Percentiles rank a stretch among this genome's conserved stretches.
Evolutionary conservation across 37 sponge, comb jelly and placozoan genomes (phyloP).

Genomic region (Oopsacas minuta): DNA sequence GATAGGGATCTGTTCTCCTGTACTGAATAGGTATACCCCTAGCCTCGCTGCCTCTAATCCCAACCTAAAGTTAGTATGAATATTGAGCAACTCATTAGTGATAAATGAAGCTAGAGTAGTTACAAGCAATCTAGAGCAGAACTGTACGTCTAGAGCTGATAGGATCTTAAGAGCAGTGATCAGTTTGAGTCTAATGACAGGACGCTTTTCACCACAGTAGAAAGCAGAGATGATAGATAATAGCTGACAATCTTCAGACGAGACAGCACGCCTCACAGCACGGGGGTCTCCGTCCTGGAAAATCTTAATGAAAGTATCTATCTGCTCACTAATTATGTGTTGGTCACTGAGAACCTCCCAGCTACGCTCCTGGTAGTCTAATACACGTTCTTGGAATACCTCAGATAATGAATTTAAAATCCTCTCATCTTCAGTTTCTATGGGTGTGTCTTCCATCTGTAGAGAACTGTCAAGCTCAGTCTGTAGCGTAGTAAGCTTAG

Average conservation of each 20-base stretch:
- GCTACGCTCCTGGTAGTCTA: conserved; percentile 6
- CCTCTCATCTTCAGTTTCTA: neutral
- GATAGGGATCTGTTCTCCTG: neutral
- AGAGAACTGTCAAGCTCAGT: neutral
- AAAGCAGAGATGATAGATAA: neutral
- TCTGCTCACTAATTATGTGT: neutral
- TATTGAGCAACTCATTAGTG: neutral
- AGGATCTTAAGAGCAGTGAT: neutral
- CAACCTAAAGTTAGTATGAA: neutral
- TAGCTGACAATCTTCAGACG: neutral
- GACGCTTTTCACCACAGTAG: neutral
- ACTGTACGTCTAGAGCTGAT: neutral
- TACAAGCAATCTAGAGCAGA: neutral
- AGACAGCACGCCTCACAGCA: neutral
- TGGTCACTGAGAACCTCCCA: conserved; percentile 14
- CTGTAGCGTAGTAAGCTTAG: neutral
- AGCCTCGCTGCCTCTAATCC: neutral
- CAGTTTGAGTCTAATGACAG: neutral
- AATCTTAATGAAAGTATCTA: neutral
- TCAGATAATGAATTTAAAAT: neutral
- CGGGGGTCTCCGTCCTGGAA: conserved; percentile 2
- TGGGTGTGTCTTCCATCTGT: neutral
- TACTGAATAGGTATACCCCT: neutral
- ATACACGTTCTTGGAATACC: neutral
- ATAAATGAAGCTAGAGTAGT: neutral